Evolutionary conservation across 1,140 invertebrate genomes (phyloP), one percentile per base, ranked within the genome.

Genomic region (Drosophila quadrilineata): DNA sequence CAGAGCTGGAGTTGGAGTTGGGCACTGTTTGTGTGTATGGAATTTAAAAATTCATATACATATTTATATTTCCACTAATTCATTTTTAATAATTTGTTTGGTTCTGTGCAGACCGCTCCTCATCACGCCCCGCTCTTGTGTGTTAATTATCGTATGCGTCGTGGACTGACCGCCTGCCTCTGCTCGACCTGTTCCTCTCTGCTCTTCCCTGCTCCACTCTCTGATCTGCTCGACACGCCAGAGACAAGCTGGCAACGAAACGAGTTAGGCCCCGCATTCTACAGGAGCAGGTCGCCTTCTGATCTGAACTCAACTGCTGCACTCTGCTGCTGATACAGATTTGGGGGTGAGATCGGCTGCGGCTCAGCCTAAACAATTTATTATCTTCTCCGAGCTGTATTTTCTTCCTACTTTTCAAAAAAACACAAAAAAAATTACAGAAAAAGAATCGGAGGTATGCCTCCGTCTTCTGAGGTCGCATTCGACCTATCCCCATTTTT

Each of bases 61-160:
- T 88, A 77, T 77, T 84, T 84, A 76, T 74, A 87, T 77, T 85
- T 80, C 80, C 73, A 88, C 85, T 88, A 88, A 88, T 88, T 88
- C 80, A 88, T 88, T 88, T 88, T 88, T 88, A 88, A 88, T 88
- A 88, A 88, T 88, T 88, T 86, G 75, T 88, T 88, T 86, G 80
- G 80, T 65, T 86, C 79, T 64, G 43, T 52, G 50, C 26, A 28
- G 67, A 58, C 62, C 71, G 76, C 53, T 82, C 67, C 71, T 71
- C 79, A 86, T 71, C 79, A 85, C 79, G 80, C 79, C 80, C 80
- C 82, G 75, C 75, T 65, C 75, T 87, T 79, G 71, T 87, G 75
- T 74, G 79, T 86, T 85, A 85, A 86, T 86, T 86, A 85, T 85
- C 75, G 38, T 45, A 60, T 38, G 46, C 46, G 52, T 54, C 36